Evolutionary conservation across 2,797 vertebrate species (phyloP).

Genomic region (Otolemur crassicaudatus): DNA sequence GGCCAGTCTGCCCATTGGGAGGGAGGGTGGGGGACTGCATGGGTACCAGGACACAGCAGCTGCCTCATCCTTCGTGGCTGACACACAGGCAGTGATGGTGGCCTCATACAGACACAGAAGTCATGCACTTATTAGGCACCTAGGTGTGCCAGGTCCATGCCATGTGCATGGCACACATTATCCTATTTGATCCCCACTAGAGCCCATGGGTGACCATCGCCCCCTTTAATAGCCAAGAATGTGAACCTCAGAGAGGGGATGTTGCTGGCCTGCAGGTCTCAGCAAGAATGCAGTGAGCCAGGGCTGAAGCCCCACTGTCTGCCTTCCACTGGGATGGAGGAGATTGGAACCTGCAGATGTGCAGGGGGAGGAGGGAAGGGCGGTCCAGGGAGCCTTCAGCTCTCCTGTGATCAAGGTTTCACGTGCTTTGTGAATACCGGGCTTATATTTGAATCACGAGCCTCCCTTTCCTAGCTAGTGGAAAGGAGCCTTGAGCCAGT

Average conservation of each 20-base stretch:
- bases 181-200: not conserved
- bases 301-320: not conserved
- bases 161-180: rapidly evolving
- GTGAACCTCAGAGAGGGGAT: not conserved
- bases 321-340: not conserved
- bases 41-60: not conserved
- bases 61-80: not conserved
- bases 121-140: rapidly evolving
- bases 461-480: not conserved
- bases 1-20: not conserved
- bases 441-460: not conserved
- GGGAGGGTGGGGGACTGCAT: not conserved
- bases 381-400: too few relatives aligned
- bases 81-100: rapidly evolving
- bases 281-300: not conserved
- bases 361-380: too few relatives aligned
- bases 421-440: not conserved
- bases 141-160: not conserved
- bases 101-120: not conserved
- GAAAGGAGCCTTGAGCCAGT: not conserved
- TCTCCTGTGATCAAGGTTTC: not conserved
- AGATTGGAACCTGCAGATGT: rapidly evolving
- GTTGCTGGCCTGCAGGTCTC: not conserved
- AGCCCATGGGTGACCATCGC: not conserved
- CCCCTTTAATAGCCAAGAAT: not conserved